Percentiles rank a stretch among this genome's conserved stretches.
These are phyloP conservation scores for Prochilodus magdalenae DNA, from an alignment of 2,113 vertebrate genomes.

Conservation along the genomic window DNA sequence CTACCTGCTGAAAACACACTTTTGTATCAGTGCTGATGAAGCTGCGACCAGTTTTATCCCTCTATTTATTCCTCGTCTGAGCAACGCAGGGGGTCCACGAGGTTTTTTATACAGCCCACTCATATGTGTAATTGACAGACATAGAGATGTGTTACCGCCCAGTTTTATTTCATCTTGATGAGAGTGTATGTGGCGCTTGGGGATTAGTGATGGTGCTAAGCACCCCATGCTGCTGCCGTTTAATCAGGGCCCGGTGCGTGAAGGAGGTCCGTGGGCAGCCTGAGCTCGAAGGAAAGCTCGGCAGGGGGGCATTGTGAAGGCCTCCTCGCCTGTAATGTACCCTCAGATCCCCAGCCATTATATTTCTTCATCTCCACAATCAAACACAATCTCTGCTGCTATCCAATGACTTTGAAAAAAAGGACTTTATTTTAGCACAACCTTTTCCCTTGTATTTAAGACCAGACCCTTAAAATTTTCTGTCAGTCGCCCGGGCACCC, in stretches of 20 bases:
- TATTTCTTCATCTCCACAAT: conserved; percentile 53
- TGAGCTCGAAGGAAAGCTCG: conserved; percentile 61
- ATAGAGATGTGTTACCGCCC: conserved; percentile 50
- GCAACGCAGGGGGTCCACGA: conserved; percentile 32
- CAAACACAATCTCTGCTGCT: conserved; percentile 46
- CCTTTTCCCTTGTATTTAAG: conserved; percentile 31
- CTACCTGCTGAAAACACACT: conserved; percentile 40
- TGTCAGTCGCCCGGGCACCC: conserved; percentile 14
- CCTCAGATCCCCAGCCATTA: conserved; percentile 52
- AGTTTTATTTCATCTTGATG: conserved; percentile 62
- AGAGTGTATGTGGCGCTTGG: conserved; percentile 51
- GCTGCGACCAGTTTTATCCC: conserved; percentile 28
- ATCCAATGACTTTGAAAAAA: conserved; percentile 41
- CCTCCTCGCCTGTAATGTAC: conserved; percentile 48
- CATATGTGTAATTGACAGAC: conserved; percentile 57
- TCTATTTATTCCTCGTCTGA: conserved; percentile 41
- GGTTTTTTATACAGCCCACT: conserved; percentile 44
- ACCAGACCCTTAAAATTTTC: conserved; percentile 22
- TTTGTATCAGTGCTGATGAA: conserved; percentile 21
- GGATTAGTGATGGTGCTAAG: conserved; percentile 55
- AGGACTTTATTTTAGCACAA: conserved; percentile 36
- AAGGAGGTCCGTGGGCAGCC: conserved; percentile 64
- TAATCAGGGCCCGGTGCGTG: conserved; percentile 67
- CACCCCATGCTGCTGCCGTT: conserved; percentile 69
- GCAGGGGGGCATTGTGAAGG: conserved; percentile 64